Evolutionary conservation across 2,797 vertebrate genomes (phyloP).

Genomic region (Lemur catta): DNA sequence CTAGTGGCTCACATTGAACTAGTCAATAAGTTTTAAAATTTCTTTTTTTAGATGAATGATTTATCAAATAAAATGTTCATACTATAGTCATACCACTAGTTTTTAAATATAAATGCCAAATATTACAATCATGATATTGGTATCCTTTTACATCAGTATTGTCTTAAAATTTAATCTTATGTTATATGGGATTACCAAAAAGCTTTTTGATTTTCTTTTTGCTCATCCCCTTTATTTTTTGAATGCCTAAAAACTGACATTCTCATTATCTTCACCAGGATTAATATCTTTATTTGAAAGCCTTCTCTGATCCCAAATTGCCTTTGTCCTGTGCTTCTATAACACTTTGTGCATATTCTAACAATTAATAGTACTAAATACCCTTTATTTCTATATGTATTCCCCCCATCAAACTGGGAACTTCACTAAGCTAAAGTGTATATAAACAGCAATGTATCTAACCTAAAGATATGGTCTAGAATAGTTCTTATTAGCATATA

Average conservation of each 20-base stretch:
- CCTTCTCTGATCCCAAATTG: background rate
- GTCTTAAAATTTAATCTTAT: background rate
- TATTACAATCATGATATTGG: background rate
- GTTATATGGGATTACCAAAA: background rate
- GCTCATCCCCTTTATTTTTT: background rate
- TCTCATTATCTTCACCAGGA: background rate
- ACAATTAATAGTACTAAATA: background rate
- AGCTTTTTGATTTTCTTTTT: background rate
- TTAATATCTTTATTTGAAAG: background rate
- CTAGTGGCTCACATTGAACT: background rate
- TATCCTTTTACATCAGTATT: background rate
- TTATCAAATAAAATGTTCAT: background rate
- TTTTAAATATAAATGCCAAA: background rate
- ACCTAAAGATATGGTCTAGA: too few relatives aligned
- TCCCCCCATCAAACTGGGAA: too few relatives aligned
- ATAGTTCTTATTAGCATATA: background rate
- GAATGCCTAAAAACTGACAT: background rate
- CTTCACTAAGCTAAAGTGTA: background rate
- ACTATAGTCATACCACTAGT: background rate
- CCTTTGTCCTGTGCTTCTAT: background rate
- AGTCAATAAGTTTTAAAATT: background rate
- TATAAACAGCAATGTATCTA: background rate
- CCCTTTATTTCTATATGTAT: fast-evolving
- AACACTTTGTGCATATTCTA: too few relatives aligned
- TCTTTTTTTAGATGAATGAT: background rate